Evolutionary conservation across 2,888 invertebrate species (phyloP).

Genomic region (Horisme vitalbata): DNA sequence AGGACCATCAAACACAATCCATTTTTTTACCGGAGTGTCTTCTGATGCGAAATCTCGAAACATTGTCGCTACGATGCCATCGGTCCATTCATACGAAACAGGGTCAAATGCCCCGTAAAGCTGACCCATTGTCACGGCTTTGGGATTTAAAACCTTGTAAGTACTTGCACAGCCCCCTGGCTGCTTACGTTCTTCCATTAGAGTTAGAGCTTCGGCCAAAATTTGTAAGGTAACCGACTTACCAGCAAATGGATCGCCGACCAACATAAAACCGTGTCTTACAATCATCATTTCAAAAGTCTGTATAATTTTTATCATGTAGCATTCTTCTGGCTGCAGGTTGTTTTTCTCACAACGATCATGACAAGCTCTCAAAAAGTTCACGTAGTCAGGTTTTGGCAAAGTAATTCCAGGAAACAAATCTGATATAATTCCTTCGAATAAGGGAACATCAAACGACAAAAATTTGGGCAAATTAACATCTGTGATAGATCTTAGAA

Average conservation of each 20-base stretch:
- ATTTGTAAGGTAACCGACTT: slow-evolving; percentile 92
- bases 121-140: slow-evolving; percentile 95
- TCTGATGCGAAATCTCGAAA: slow-evolving; percentile 90
- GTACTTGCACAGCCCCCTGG: slow-evolving; percentile 84
- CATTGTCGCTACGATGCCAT: slow-evolving; percentile 92
- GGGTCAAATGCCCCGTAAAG: slow-evolving; percentile 96
- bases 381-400: slow-evolving; percentile 88
- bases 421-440: slow-evolving; percentile 94
- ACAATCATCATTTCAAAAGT: slow-evolving; percentile 97
- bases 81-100: slow-evolving; percentile 95
- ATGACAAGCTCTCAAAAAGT: slow-evolving; percentile 86
- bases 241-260: slow-evolving; percentile 91
- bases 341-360: slow-evolving; percentile 85
- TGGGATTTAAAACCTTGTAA: slow-evolving; percentile 94
- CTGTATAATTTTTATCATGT: slow-evolving; percentile 93
- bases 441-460: slow-evolving; percentile 93
- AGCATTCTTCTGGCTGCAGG: slow-evolving; percentile 89
- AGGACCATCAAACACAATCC: slow-evolving; percentile 96
- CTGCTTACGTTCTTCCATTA: slow-evolving; percentile 84
- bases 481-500: slow-evolving; percentile 93
- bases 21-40: slow-evolving; percentile 89
- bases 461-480: slow-evolving; percentile 97
- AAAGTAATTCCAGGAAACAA: slow-evolving; percentile 91
- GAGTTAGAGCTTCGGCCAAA: slow-evolving; percentile 88
- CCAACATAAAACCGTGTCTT: slow-evolving; percentile 95